A percentile compares a stretch with the other conserved stretches of the same genome.
Conservation (phyloP, 2,113 vertebrate genomes). For the Potamarius usumacintae region DNA sequence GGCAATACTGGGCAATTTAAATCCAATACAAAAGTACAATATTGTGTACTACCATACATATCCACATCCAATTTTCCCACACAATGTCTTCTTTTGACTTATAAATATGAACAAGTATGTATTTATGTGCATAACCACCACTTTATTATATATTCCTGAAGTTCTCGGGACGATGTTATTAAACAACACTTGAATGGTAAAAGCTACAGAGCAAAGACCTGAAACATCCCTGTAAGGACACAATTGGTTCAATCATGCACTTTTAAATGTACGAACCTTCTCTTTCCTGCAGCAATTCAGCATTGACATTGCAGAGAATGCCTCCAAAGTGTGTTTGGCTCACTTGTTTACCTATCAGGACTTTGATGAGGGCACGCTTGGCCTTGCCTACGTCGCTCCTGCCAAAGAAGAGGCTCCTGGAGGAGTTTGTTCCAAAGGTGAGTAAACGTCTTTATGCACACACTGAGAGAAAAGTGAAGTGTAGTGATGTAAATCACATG, state of each 20-base stretch:
- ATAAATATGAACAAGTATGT: not conserved
- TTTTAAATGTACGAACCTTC: not conserved
- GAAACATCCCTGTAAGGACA: not conserved
- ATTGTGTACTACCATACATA: not conserved
- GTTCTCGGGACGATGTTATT: not conserved
- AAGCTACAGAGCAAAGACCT: not conserved
- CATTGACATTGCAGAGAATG: conserved; percentile 88
- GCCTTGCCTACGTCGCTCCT: conserved; percentile 92
- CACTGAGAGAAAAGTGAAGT: not conserved
- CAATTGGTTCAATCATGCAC: not conserved
- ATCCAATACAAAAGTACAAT: not conserved
- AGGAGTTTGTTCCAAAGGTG: conserved; percentile 92
- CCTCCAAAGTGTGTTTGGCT: conserved; percentile 88
- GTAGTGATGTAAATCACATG: not conserved
- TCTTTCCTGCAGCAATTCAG: conserved; percentile 86
- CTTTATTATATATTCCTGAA: not conserved
- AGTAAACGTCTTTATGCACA: conserved; percentile 28
- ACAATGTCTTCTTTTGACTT: not conserved
- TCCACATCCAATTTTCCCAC: not conserved
- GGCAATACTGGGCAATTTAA: not conserved
- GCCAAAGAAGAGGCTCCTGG: conserved; percentile 83
- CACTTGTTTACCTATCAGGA: conserved; percentile 98
- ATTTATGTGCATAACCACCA: not conserved
- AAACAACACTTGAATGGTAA: not conserved
- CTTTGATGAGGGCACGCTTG: conserved; percentile 93